Evolutionary conservation across 2,113 vertebrate genomes (phyloP).

Genomic region (Okapia johnstoni): DNA sequence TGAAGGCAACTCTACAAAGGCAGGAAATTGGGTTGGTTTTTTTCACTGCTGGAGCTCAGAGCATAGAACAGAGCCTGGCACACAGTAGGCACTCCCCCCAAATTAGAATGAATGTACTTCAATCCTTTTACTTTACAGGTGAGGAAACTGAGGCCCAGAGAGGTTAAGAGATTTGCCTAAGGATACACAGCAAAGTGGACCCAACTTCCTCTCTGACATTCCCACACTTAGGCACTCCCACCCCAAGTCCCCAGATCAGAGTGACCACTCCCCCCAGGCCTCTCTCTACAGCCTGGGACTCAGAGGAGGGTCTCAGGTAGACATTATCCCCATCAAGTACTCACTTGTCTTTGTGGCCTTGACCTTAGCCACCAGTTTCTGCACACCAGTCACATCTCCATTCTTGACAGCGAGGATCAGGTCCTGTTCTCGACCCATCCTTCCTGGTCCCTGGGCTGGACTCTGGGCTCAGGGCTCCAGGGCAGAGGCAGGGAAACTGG

Average conservation of each 20-base stretch:
- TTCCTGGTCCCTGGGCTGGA: constrained; percentile 55
- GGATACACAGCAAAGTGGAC: background rate
- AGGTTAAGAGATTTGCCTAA: background rate
- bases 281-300: background rate
- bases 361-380: constrained; percentile 85
- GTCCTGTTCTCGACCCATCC: constrained; percentile 85
- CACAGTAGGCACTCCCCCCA: background rate
- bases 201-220: background rate
- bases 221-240: background rate
- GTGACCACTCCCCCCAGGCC: background rate
- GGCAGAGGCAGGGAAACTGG: background rate
- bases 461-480: constrained; percentile 31
- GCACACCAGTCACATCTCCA: constrained; percentile 79
- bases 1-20: background rate
- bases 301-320: background rate
- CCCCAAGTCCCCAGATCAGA: background rate
- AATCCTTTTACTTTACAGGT: background rate
- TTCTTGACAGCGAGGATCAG: constrained; percentile 85
- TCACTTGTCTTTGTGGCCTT: constrained; percentile 85
- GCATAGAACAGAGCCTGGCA: background rate
- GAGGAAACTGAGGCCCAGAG: background rate
- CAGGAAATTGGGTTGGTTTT: background rate
- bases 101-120: background rate
- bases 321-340: constrained; percentile 44
- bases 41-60: background rate